Evolutionary conservation across 2,888 invertebrate species (phyloP).

Genomic region (Dynastes tityus): DNA sequence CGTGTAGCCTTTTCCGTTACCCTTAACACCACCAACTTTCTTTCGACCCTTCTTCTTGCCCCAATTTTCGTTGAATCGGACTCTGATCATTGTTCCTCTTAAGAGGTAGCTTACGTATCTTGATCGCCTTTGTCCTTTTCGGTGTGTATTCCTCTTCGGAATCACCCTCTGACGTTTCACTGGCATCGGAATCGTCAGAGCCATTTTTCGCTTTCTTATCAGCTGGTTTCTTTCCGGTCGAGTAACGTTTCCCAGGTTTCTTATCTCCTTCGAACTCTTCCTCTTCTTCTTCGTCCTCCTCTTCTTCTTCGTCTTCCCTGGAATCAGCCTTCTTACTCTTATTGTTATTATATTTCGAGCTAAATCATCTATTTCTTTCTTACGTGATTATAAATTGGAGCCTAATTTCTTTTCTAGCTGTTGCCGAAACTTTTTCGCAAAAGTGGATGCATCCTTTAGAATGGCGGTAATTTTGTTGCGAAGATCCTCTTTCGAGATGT

Average conservation of each 20-base stretch:
- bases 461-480: slow-evolving; percentile 87
- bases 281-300: slow-evolving; percentile 71
- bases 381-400: slow-evolving; percentile 83
- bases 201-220: slow-evolving; percentile 72
- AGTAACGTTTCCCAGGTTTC: slow-evolving; percentile 74
- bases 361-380: slow-evolving; percentile 87
- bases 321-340: slow-evolving; percentile 70
- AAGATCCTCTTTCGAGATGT: slow-evolving; percentile 83
- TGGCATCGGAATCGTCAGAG: slow-evolving; percentile 71
- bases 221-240: slow-evolving; percentile 72
- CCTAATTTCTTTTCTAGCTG: slow-evolving; percentile 87
- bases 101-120: slow-evolving; percentile 72
- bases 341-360: slow-evolving; percentile 69
- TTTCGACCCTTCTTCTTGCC: slow-evolving; percentile 74
- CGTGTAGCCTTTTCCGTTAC: slow-evolving; percentile 84
- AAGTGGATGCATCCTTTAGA: slow-evolving; percentile 87
- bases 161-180: slow-evolving; percentile 72
- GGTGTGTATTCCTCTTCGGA: slow-evolving; percentile 78
- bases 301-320: slow-evolving; percentile 72
- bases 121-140: slow-evolving; percentile 74
- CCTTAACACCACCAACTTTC: slow-evolving; percentile 69
- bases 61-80: slow-evolving; percentile 82
- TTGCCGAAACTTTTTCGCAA: slow-evolving; percentile 91
- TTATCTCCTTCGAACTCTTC: slow-evolving; percentile 73
- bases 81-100: slow-evolving; percentile 77